Evolutionary conservation across 2,113 vertebrate genomes (phyloP), one percentile per base, ranked within the genome.

Genomic region (Aspiorhynchus laticeps): DNA sequence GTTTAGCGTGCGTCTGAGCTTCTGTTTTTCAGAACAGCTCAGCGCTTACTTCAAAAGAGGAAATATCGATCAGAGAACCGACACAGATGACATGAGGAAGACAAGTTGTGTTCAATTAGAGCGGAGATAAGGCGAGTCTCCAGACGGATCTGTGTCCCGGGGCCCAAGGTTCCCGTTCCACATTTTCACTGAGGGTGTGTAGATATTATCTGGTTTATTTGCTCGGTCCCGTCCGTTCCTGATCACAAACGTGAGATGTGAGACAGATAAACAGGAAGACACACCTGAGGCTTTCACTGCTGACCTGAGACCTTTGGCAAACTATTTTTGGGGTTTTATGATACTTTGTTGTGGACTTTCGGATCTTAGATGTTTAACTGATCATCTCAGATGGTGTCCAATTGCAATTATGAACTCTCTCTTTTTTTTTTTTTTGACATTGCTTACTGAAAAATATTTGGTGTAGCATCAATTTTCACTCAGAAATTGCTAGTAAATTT

Each of bases 141-240:
- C 75, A 73, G 84, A 56, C 41, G 3, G 74, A 24, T 74, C 53
- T 51, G n/a, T 38, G 41, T 67, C 59, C 86, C 15, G 12, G 88
- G 90, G 88, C 89, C 91, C 26, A 71, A 78, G 83, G 88, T 92
- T 56, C 61, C 61, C 2, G 12, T 14, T 88, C 92, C 86, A 92
- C 92, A 92, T 88, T 91, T 90, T 78, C 81, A 84, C 56, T 80
- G 51, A 80, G 79, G 73, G 87, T 92, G 88, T 87, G 78, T 86
- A 91, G 93, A 95, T 94, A 81, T 76, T 94, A 94, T 93, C 93
- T 69, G 17, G 41, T 59, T 85, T 87, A 86, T 92, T 94, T 92
- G 90, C 91, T 87, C 75, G 0, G 17, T 11, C 33, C 69, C 21
- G 4, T 73, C 9, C 69, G 4, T 24, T 36, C 33, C 33, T 8